phyloP scores from a whole-genome alignment of 92 coral and sea anemone genomes.

The Paragorgia papillata region DNA sequence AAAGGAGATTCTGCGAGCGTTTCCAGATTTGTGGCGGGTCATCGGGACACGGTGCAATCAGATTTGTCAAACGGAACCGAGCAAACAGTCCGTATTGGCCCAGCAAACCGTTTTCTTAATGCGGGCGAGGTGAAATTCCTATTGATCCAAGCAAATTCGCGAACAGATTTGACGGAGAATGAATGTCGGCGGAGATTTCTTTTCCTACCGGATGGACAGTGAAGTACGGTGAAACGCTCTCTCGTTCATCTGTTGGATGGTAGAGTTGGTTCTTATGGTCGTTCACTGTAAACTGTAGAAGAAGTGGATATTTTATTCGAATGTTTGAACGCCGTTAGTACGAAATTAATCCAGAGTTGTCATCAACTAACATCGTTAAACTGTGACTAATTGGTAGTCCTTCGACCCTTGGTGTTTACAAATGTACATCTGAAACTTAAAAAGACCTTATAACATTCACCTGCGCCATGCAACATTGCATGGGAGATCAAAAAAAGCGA shows the following conservation, averaged over 20 bases:
- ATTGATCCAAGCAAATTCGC: slow-evolving; percentile 29
- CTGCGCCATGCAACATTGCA: slow-evolving; percentile 43
- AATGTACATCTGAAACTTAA: background rate
- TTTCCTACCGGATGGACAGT: background rate
- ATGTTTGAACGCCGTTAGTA: no score
- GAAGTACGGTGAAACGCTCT: background rate
- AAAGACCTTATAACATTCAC: no score
- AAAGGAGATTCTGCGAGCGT: background rate
- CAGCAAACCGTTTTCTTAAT: background rate
- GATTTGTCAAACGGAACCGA: background rate
- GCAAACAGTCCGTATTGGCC: background rate
- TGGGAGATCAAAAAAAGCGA: slow-evolving; percentile 8
- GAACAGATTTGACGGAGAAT: slow-evolving; percentile 19
- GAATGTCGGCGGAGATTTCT: background rate
- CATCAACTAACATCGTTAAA: no score
- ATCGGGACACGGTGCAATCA: background rate
- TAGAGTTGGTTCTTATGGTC: no score
- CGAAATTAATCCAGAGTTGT: no score
- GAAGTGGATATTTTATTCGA: no score
- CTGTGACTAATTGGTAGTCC: no score
- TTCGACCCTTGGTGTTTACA: no score
- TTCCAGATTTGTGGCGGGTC: slow-evolving; percentile 15
- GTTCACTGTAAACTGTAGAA: no score
- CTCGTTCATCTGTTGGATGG: no score
- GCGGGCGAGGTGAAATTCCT: slow-evolving; percentile 17